Evolutionary conservation across 2,113 vertebrate genomes (phyloP).

Genomic region (Ailurus styani): DNA sequence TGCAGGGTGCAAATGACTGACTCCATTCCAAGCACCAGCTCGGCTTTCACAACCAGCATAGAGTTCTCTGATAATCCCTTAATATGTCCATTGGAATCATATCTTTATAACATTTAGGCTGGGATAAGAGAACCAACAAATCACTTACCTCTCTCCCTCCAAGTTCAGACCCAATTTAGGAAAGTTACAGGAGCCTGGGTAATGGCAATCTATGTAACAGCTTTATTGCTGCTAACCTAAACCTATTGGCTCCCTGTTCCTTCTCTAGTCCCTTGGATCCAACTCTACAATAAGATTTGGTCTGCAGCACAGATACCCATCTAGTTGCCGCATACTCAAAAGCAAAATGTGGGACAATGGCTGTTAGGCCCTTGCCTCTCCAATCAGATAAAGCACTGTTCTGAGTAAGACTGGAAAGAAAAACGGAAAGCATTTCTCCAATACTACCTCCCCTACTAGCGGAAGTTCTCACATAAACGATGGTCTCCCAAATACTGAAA

Average conservation of each 20-base stretch:
- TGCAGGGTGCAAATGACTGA: constrained; percentile 4
- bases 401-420: neutral
- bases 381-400: neutral
- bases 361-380: neutral
- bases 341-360: neutral
- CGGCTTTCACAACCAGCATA: neutral
- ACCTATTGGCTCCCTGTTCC: neutral
- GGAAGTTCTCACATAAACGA: neutral
- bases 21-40: neutral
- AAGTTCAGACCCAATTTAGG: neutral
- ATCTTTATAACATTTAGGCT: constrained; percentile 43
- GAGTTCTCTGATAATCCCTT: constrained; percentile 47
- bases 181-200: neutral
- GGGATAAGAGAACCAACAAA: constrained; percentile 41
- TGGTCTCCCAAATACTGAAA: neutral
- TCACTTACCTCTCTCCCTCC: neutral
- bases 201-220: neutral
- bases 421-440: neutral
- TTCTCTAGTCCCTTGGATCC: neutral
- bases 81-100: constrained; percentile 40
- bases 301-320: neutral
- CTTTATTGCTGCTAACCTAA: neutral
- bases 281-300: neutral
- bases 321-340: neutral
- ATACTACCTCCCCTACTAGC: neutral